Evolutionary conservation across 2,797 vertebrate genomes (phyloP).

Genomic region (Aulostomus chinensis): DNA sequence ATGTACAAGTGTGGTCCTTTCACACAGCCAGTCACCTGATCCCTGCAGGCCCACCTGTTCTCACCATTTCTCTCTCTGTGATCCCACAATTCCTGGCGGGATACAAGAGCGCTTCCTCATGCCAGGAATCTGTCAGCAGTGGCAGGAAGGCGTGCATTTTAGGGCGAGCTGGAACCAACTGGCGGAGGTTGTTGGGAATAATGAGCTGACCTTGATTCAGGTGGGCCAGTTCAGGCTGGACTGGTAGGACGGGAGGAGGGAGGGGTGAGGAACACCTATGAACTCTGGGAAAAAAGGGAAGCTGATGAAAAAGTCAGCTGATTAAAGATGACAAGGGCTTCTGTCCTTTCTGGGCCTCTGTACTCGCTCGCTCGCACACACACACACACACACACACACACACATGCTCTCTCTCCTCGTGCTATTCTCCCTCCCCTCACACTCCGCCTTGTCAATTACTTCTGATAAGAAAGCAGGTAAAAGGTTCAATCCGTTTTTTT

Average conservation of each 20-base stretch:
- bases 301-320: constrained; percentile 6
- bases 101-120: background rate
- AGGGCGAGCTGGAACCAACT: background rate
- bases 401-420: too few species aligned
- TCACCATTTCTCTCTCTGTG: constrained; percentile 23
- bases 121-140: constrained; percentile 52
- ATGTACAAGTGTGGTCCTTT: constrained; percentile 13
- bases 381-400: too few species aligned
- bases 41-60: constrained; percentile 47
- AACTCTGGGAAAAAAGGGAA: background rate
- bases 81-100: constrained; percentile 23
- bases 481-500: too few species aligned
- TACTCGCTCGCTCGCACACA: too few species aligned
- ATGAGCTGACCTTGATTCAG: constrained; percentile 37
- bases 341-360: too few species aligned
- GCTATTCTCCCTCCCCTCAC: too few species aligned
- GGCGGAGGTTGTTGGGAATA: constrained; percentile 2
- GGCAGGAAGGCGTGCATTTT: constrained; percentile 21
- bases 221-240: constrained; percentile 1
- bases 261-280: too few species aligned
- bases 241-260: background rate
- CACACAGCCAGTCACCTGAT: constrained; percentile 21
- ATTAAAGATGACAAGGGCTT: constrained; percentile 9
- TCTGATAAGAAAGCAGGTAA: too few species aligned
- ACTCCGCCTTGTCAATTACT: too few species aligned